Base-by-base conservation (phyloP, 2,797 vertebrate genomes). In the Nyctibius grandis region DNA sequence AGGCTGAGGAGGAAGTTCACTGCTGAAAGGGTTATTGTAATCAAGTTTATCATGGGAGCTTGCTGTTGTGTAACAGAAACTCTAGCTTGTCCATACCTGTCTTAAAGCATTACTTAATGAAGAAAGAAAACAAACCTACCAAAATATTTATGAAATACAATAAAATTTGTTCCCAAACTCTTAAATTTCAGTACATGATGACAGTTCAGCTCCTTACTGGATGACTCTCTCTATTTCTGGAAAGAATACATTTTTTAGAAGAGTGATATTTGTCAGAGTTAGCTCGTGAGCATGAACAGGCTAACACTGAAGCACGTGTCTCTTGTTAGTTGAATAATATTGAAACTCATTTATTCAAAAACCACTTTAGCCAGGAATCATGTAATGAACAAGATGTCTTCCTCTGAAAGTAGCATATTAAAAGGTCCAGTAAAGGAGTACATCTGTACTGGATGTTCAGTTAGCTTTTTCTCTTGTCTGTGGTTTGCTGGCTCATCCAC, bases 1-100 rank as follows among this genome's bases (percentile, higher is more conserved):
- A 88, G 96, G 87, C 96, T 84, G 82, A 97, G 97, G 94, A 98
- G 98, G 98, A 98, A 98, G 98, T 98, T 97, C 86, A 84, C 91
- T 97, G 96, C 97, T 97, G 97, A 96, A 97, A 97, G 97, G 94
- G 95, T 97, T 98, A 98, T 97, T 98, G 97, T 98, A 97, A 97
- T 98, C 97, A 94, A 95, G 95, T 97, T 97, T 98, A 98, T 98
- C 98, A 96, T 96, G 88, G 94, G 97, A 97, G 97, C 96, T 97
- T 97, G 95, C 97, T 97, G 88, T 98, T 98, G 98, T 97, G 98
- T 97, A 98, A 98, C 98, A 98, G 98, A 98, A 98, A 98, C 98
- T 98, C 97, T 86, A 96, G 97, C 98, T 97, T 98, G 98, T 96
- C 97, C 96, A 93, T 98, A 97, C 98, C 97, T 98, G 98, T 97